Base-by-base conservation (phyloP, 1,140 invertebrate genomes). In the Drosophila ercepeae region DNA sequence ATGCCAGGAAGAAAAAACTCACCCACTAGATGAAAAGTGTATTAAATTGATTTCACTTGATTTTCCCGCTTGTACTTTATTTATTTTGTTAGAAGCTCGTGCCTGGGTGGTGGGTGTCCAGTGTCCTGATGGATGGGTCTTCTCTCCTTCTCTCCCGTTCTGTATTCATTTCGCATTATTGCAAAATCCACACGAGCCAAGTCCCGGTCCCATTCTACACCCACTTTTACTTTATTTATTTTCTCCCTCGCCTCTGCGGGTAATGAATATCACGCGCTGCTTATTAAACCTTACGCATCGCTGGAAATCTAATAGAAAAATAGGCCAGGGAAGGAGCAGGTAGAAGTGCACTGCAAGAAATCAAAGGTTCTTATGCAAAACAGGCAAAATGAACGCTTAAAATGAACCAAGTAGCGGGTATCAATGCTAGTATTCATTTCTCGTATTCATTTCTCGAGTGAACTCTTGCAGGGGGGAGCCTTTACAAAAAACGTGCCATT, bases 221-320 rank as follows among this genome's bases (percentile, higher is more conserved):
- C 19, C 25, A 27, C 21, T 21, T 32, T 34, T 32, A 27, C 21
- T 21, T 32, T 34, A 64, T 42, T 42, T 65, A 25, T 27, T 34
- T 48, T 27, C 32, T 54, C 16, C 16, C 50, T 60, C 25, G 60
- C 44, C 51, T 49, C 44, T 48, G 48, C 48, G 54, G 72, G 46
- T 86, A 84, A 84, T 84, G 79, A 84, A 86, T 86, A 86, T 86
- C 79, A 84, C 79, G 79, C 81, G 72, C 76, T 79, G 76, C 79
- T 86, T 84, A 84, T 84, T 84, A 86, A 84, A 81, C 71, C 59
- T 57, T 74, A 74, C 71, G 69, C 69, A 63, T 73, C 69, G 58
- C 70, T 51, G 58, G 11, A 39, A 70, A 73, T 74, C 59, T 72
- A 78, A 61, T 72, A 53, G 29, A 76, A 70, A 51, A 70, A 13